Evolutionary conservation across 2,113 vertebrate genomes (phyloP), one percentile per base, ranked within the genome.

Genomic region (Ailuropoda melanoleuca): DNA sequence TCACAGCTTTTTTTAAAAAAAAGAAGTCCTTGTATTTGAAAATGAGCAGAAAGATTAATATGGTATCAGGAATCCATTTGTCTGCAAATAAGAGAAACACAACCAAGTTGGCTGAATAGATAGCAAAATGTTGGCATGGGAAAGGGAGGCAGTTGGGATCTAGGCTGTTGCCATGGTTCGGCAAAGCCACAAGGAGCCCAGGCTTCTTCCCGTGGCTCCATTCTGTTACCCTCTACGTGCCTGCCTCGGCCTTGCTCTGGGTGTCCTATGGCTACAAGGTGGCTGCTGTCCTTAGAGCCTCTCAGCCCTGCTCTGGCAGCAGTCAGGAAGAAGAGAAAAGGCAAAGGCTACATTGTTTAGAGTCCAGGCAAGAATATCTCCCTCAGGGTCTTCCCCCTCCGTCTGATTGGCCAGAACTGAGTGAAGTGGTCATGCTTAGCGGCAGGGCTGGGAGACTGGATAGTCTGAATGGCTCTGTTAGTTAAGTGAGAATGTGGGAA

Each of bases 1-100:
- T 96, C 70, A 94, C 3, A 39, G 34, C 6, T 90, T 62, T 88
- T 56, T 88, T 56, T 46, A 46, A 46, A 75, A 68, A 64, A 43
- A 17, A n/a, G n/a, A 56, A 50, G 23, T 81, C 23, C 26, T 83
- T 34, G n/a, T 68, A 66, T 91, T 74, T 93, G 85, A 95, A 95
- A 82, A 64, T 84, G 68, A 72, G n/a, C n/a, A 37, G 80, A 87
- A 56, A 83, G 53, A 75, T 24, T 74, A 93, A 46, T 85, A 48
- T 62, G 24, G 19, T 93, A 23, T 91, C 15, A 86, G n/a, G 31
- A 93, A 88, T 62, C 23, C 29, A 31, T 74, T 88, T 81, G 3
- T 93, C 77, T 93, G 68, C 14, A 66, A 84, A 50, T 66, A 43
- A 58, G 1, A 74, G 83, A 78, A 92, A 92, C 3, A 14, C 50